Base-by-base conservation (phyloP, 2,888 invertebrate species). In the Phyllotreta cruciferae region DNA sequence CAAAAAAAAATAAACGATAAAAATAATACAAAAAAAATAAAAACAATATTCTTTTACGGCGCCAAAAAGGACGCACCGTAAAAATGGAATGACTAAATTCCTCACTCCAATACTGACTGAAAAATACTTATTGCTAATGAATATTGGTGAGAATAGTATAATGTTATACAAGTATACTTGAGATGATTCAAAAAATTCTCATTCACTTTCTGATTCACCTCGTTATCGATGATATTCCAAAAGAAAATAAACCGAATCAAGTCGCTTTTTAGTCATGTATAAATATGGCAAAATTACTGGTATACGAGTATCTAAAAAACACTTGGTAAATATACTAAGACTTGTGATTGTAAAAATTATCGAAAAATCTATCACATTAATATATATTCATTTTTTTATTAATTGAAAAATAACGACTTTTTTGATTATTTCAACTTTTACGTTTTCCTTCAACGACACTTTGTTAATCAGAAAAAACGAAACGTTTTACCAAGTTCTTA, bases 261-360 rank as follows among this genome's bases (percentile, higher is more conserved):
- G 66, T 73, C 69, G 72, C 70, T 66, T 71, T n/a, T 68, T 72
- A 76, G 75, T 77, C 73, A 76, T 78, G 75, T 78, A 77, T 79
- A 78, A 74, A 75, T 80, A 81, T 80, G 80, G 80, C 80, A 79
- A 81, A 79, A 79, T 78, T 80, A 81, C 79, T 80, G 81, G 80
- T 81, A 81, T 80, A 81, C 79, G 80, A 81, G 80, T 81, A 81
- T 81, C 80, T 80, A 80, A 80, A 79, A 81, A 80, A 79, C 78
- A 80, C 81, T 81, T 81, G 82, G 82, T 82, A 82, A 81, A 82
- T 78, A 80, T 77, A 79, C 80, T 81, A 82, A 81, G 80, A 82
- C 80, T 73, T 85, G 85, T 84, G 85, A 85, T 85, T 86, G 86
- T 86, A 86, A 86, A 85, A 86, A 86, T 85, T 84, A 86, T 86